A percentile compares a stretch with the other conserved stretches of the same genome.
These are phyloP conservation scores for Mesembrinibis cayennensis DNA, from an alignment of 2,113 vertebrate genomes.

Conservation along the genomic window DNA sequence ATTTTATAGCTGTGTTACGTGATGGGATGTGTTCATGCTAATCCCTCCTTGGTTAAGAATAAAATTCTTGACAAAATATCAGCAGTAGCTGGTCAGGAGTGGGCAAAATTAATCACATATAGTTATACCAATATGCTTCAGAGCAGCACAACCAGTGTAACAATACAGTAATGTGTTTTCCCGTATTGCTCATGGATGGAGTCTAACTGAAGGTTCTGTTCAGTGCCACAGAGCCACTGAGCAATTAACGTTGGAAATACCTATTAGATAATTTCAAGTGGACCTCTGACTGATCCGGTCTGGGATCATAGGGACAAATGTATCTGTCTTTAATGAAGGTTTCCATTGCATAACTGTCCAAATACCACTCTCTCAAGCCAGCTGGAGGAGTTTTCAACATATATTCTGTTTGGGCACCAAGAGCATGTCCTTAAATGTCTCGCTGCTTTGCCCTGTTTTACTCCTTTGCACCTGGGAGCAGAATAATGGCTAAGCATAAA, in stretches of 20 bases:
- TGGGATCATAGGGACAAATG: not conserved
- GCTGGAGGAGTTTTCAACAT: not conserved
- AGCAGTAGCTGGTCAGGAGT: not conserved
- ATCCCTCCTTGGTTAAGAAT: not conserved
- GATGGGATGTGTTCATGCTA: not conserved
- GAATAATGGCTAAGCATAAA: not conserved
- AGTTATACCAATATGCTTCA: not conserved
- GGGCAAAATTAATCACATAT: not conserved
- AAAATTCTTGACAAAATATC: not conserved
- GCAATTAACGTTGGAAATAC: not conserved
- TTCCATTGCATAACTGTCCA: not conserved
- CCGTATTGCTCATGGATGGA: not conserved
- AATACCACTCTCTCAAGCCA: not conserved
- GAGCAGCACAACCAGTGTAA: not conserved
- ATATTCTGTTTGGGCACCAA: not conserved
- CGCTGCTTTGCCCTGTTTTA: not conserved
- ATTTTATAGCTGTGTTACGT: not conserved
- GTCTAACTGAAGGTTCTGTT: not conserved
- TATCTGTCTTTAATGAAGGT: not conserved
- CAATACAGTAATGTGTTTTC: not conserved
- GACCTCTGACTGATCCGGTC: not conserved
- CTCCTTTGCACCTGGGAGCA: not conserved
- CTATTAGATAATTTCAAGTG: not conserved
- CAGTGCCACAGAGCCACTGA: not conserved
- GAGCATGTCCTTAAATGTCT: not conserved